These are phyloP conservation scores for Nesometra sesokonis DNA, from an alignment of 35 echinoderm and acorn worm genomes.

Conservation along the genomic window DNA sequence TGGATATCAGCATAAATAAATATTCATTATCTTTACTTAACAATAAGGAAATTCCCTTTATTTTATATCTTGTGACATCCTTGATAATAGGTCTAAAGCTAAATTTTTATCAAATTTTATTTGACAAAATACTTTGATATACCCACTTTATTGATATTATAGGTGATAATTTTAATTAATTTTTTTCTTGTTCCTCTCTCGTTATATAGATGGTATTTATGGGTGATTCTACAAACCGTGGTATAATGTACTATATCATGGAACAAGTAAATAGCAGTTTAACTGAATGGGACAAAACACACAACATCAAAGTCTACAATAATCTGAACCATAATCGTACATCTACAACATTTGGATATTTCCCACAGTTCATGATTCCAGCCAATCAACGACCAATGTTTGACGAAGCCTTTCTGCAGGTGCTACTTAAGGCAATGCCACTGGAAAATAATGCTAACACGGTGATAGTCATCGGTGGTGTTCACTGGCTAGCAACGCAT, in stretches of 20 bases:
- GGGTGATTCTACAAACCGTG: conserved; percentile 91
- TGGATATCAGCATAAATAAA: too few species aligned
- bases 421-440: conserved; percentile 33
- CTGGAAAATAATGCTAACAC: conserved; percentile 48
- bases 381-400: conserved; percentile 63
- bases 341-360: conserved; percentile 65
- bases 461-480: conserved; percentile 75
- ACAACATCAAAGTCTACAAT: conserved; percentile 67
- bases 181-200: not conserved
- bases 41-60: too few species aligned
- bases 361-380: conserved; percentile 93
- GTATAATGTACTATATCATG: conserved; percentile 98
- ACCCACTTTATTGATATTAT: not conserved
- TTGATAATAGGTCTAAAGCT: too few species aligned
- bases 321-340: conserved; percentile 83
- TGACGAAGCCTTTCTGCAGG: conserved; percentile 47
- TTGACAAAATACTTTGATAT: not conserved
- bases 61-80: too few species aligned
- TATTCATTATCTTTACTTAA: too few species aligned
- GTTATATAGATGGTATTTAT: conserved; percentile 62
- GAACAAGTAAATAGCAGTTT: conserved; percentile 78
- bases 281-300: conserved; percentile 88
- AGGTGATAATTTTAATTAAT: not conserved
- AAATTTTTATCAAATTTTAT: too few species aligned
- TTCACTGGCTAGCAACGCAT: conserved; percentile 80